Percentiles rank a stretch among this genome's conserved stretches.
Conservation (phyloP, 1,140 invertebrate genomes). For the Diachasmimorpha longicaudata region DNA sequence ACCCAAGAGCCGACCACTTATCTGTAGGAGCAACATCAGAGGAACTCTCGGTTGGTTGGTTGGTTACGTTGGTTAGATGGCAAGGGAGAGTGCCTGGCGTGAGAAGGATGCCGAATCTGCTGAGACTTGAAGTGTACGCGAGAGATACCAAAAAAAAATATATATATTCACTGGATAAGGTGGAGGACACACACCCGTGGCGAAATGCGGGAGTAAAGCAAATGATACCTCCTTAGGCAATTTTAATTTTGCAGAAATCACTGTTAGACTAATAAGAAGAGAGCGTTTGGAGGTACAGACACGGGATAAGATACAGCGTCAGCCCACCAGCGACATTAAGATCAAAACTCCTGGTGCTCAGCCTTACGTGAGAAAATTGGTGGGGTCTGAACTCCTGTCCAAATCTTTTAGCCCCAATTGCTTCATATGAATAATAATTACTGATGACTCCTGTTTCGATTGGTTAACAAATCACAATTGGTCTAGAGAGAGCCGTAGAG, state of each 20-base stretch:
- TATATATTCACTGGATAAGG: slow-evolving; percentile 35
- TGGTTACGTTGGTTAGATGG: slow-evolving; percentile 49
- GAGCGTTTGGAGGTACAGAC: slow-evolving; percentile 27
- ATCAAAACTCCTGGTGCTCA: neutral
- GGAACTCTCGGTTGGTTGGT: slow-evolving; percentile 53
- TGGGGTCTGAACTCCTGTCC: slow-evolving; percentile 20
- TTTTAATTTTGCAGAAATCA: slow-evolving; percentile 64
- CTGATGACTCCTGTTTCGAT: too few species aligned
- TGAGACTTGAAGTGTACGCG: slow-evolving; percentile 49
- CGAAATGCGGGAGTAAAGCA: slow-evolving; percentile 44
- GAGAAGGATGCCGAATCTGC: slow-evolving; percentile 51
- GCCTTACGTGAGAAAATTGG: neutral
- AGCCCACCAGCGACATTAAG: neutral
- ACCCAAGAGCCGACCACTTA: slow-evolving; percentile 57
- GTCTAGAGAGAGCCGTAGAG: too few species aligned
- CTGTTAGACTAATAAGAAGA: slow-evolving; percentile 62
- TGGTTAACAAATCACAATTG: too few species aligned
- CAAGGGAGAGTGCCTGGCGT: slow-evolving; percentile 52
- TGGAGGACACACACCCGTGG: slow-evolving; percentile 15
- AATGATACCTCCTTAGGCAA: slow-evolving; percentile 62
- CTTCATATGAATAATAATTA: too few species aligned
- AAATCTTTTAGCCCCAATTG: neutral
- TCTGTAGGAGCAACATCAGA: slow-evolving; percentile 59
- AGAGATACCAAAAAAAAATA: slow-evolving; percentile 23
- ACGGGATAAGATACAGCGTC: neutral